A percentile compares a stretch with the other conserved stretches of the same genome.
Evolutionary conservation across 2,797 vertebrate genomes (phyloP).

Genomic region (Parauchenoglanis punctatus): DNA sequence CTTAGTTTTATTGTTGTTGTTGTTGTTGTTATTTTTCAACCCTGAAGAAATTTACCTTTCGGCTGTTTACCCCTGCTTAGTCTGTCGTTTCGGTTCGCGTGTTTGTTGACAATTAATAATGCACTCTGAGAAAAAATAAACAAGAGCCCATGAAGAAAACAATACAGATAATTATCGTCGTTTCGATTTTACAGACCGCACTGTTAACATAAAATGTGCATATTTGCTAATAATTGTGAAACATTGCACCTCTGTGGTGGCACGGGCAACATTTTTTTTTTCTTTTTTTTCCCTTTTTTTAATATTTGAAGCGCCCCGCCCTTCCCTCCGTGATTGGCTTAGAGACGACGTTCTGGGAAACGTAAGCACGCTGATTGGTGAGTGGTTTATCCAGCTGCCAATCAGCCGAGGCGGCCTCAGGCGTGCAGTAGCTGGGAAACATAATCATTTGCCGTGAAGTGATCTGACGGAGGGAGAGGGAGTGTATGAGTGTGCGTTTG

Average conservation of each 20-base stretch:
- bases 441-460: constrained; percentile 78
- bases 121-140: neutral
- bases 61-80: neutral
- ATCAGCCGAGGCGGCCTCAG: constrained; percentile 75
- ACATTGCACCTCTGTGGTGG: constrained; percentile 43
- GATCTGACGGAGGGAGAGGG: constrained; percentile 76
- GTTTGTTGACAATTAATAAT: constrained; percentile 20
- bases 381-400: constrained; percentile 77
- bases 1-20: too few relatives aligned
- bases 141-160: neutral
- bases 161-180: neutral
- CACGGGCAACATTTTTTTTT: constrained; percentile 63
- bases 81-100: neutral
- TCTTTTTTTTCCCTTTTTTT: neutral
- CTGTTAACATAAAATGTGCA: constrained; percentile 3
- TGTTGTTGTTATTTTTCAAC: neutral
- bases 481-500: constrained; percentile 64
- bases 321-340: constrained; percentile 73
- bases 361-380: constrained; percentile 65
- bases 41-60: neutral
- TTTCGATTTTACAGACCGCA: neutral
- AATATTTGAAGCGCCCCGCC: constrained; percentile 65
- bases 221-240: constrained; percentile 39
- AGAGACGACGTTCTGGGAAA: constrained; percentile 57
- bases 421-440: constrained; percentile 70